Conservation (phyloP, 2,113 vertebrate genomes). For the Grallaria varia region DNA sequence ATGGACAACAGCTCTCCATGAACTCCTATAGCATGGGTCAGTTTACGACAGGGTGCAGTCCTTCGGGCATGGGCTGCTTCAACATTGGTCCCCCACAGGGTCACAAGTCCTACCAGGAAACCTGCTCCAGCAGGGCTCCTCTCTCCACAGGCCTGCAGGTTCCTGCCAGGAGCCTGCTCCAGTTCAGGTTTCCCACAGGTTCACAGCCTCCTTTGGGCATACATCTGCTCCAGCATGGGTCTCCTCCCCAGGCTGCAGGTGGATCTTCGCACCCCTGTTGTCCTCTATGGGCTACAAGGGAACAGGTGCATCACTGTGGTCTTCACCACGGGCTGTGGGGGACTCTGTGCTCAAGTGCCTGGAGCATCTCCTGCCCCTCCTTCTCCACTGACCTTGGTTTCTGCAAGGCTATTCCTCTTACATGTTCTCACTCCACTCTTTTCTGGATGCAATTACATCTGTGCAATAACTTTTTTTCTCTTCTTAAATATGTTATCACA, state of each 20-base stretch:
- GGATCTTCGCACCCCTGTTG: not conserved
- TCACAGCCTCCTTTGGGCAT: not conserved
- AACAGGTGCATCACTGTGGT: not conserved
- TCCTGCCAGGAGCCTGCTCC: not conserved
- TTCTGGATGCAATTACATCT: not conserved
- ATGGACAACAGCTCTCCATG: rapidly evolving
- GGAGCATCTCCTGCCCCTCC: not conserved
- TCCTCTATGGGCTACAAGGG: not conserved
- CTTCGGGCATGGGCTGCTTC: not conserved
- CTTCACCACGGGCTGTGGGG: not conserved
- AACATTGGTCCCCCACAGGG: not conserved
- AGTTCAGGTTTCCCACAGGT: not conserved
- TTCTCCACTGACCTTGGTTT: no score
- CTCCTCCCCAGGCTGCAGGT: rapidly evolving
- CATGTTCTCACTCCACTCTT: not conserved
- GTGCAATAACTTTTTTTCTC: not conserved
- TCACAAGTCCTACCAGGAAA: not conserved
- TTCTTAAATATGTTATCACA: not conserved
- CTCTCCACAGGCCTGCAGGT: not conserved
- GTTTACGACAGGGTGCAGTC: not conserved
- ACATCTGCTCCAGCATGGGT: not conserved
- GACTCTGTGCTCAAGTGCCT: not conserved
- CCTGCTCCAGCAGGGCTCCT: not conserved
- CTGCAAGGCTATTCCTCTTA: not conserved
- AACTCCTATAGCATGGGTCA: rapidly evolving